Base-by-base conservation (phyloP, 1,140 invertebrate genomes). In the Leptinotarsa lineolata region DNA sequence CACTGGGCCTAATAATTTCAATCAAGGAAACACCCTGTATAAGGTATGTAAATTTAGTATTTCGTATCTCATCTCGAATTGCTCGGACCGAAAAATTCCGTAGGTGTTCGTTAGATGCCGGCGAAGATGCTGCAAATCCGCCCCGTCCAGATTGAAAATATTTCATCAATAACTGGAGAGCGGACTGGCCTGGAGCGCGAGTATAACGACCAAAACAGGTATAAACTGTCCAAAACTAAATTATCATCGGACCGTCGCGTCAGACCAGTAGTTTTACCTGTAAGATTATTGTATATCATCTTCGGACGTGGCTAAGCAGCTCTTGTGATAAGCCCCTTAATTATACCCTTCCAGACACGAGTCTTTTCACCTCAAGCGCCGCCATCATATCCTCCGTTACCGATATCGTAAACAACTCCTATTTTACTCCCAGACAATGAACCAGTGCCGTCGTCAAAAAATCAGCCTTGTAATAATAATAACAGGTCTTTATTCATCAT, bases 241-340 rank as follows among this genome's bases (percentile, higher is more conserved):
- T 54, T 54, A 54, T 54, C 48, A 54, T 54, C 48, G 16, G n/a
- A 13, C 16, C 48, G 48, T 54, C 48, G 48, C 48, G 48, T 54
- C 48, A 54, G 15, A 54, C 48, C 48, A 18, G 48, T 54, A 54
- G 48, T 54, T 54, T 54, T 54, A 54, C 48, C 48, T 54, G 48
- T 18, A 18, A 54, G 48, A 54, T 54, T 54, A 54, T 54, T 54
- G 48, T 54, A 54, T 54, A 54, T 54, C 48, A 18, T 54, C 48
- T 15, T 54, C 15, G 16, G 48, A 54, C 48, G 48, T 54, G 48
- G 48, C 48, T 54, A 54, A 54, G 61, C 22, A 65, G 63, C 63
- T 65, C 21, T 65, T 18, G 63, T 16, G 63, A 65, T 65, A 65
- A 65, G 63, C 22, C 22, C 63, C 18, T 65, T 65, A 65, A 65